Base-by-base conservation (phyloP, 2,888 invertebrate genomes). In the Oscheius sp. region DNA sequence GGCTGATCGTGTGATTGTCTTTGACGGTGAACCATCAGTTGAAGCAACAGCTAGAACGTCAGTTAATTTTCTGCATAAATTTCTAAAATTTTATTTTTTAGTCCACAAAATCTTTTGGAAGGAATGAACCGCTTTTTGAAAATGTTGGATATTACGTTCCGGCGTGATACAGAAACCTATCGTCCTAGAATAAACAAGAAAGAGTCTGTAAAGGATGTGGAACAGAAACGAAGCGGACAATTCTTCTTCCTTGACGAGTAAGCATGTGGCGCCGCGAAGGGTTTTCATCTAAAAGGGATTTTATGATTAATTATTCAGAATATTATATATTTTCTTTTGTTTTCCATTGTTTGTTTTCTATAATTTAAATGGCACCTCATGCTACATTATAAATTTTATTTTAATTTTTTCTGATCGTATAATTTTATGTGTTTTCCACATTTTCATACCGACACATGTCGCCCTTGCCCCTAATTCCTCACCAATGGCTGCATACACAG, bases 121-220 rank as follows among this genome's bases (percentile, higher is more conserved):
- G 99, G 99, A 77, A 99, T 99, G 99, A 99, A 99, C 90, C 92
- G 93, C 85, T 99, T 99, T 92, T 92, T 99, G 88, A 93, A 95
- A 88, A 92, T 96, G 69, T 91, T 99, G 73, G 95, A 96, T 74
- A 99, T 99, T 85, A 99, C 99, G 13, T 99, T 99, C 92, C 92
- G 99, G 86, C 92, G 99, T 88, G 99, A 99, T 91, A 97, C 98
- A 0, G 98, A 98, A 90, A 99, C 99, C 90, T 99, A 95, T 91
- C 91, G 99, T 87, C 99, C 99, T 25, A 92, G 99, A 86, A 99
- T 99, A 89, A 99, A 99, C 90, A 99, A 99, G 90, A 92, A 93
- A 88, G 92, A 94, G 86, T 98, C 97, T 53, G 96, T 98, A 21
- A 99, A 98, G 93, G 99, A 99, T 89, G 93, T 93, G 85, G 98